Evolutionary conservation across 1,140 invertebrate genomes (phyloP).

Genomic region (Drosophila quadrilineata): DNA sequence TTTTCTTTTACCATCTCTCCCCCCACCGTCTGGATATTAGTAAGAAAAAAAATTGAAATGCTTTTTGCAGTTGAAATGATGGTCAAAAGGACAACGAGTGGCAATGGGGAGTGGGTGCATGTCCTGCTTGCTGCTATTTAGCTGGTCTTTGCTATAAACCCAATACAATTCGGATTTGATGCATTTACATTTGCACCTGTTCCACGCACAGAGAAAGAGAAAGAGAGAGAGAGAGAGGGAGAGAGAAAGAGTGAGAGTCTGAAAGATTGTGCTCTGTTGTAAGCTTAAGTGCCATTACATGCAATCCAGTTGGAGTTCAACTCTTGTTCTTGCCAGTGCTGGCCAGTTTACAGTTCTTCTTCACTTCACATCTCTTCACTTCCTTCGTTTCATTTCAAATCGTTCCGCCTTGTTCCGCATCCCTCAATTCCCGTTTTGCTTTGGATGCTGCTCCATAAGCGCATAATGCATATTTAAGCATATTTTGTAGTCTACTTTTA

Average conservation of each 20-base stretch:
- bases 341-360: slow-evolving; percentile 16
- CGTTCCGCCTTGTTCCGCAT: too few species aligned
- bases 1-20: slow-evolving; percentile 19
- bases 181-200: slow-evolving; percentile 76
- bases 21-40: slow-evolving; percentile 50
- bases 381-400: too few species aligned
- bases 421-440: slow-evolving; percentile 19
- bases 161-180: slow-evolving; percentile 71
- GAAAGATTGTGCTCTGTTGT: slow-evolving; percentile 52
- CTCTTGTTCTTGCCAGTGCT: slow-evolving; percentile 17
- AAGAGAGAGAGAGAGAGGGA: not conserved
- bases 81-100: not conserved
- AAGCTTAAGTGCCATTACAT: slow-evolving; percentile 79
- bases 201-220: slow-evolving; percentile 24
- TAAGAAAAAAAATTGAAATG: slow-evolving; percentile 63
- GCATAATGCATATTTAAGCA: slow-evolving; percentile 79
- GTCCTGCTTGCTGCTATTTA: slow-evolving; percentile 1
- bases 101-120: slow-evolving; percentile 11
- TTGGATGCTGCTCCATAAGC: slow-evolving; percentile 50
- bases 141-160: slow-evolving; percentile 33
- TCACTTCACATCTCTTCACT: too few species aligned
- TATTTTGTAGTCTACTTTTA: slow-evolving; percentile 74
- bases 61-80: slow-evolving; percentile 47
- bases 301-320: slow-evolving; percentile 62
- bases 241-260: not conserved